phyloP scores from a whole-genome alignment of 2,113 vertebrate genomes.

The Thamnaconus septentrionalis region DNA sequence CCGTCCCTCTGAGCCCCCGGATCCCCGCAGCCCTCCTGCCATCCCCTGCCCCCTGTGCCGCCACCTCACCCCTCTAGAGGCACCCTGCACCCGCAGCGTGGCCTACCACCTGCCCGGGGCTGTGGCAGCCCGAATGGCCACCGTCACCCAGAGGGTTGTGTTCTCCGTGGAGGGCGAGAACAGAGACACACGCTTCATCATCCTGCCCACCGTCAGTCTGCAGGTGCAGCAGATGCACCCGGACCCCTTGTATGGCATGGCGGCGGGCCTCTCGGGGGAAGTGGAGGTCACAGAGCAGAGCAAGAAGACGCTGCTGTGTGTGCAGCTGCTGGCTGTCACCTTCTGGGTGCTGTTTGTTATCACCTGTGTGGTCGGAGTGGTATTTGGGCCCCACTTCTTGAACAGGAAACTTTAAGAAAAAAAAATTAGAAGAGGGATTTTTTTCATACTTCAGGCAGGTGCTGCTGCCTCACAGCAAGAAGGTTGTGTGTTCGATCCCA shows the following conservation, averaged over 20 bases:
- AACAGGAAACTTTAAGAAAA: slow-evolving; percentile 37
- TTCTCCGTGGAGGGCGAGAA: slow-evolving; percentile 68
- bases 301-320: slow-evolving; percentile 59
- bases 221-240: slow-evolving; percentile 77
- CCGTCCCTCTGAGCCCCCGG: slow-evolving; percentile 34
- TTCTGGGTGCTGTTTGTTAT: slow-evolving; percentile 78
- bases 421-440: neutral
- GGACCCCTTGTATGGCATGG: slow-evolving; percentile 1
- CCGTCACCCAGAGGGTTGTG: slow-evolving; percentile 73
- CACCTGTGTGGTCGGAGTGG: slow-evolving; percentile 70
- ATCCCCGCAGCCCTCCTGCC: slow-evolving; percentile 38
- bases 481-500: too few species aligned
- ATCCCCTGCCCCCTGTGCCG: slow-evolving; percentile 78
- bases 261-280: slow-evolving; percentile 34
- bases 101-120: slow-evolving; percentile 55
- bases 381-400: slow-evolving; percentile 71
- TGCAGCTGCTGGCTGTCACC: slow-evolving; percentile 72
- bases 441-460: neutral
- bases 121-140: slow-evolving; percentile 46
- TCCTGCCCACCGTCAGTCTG: slow-evolving; percentile 80
- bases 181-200: slow-evolving; percentile 71
- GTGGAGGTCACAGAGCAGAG: slow-evolving; percentile 58
- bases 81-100: slow-evolving; percentile 64
- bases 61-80: slow-evolving; percentile 70
- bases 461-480: too few species aligned